Percentiles rank a stretch among this genome's conserved stretches.
These are phyloP conservation scores for Sebastolobus altivelis DNA, from an alignment of 2,797 vertebrate species.

Conservation along the genomic window DNA sequence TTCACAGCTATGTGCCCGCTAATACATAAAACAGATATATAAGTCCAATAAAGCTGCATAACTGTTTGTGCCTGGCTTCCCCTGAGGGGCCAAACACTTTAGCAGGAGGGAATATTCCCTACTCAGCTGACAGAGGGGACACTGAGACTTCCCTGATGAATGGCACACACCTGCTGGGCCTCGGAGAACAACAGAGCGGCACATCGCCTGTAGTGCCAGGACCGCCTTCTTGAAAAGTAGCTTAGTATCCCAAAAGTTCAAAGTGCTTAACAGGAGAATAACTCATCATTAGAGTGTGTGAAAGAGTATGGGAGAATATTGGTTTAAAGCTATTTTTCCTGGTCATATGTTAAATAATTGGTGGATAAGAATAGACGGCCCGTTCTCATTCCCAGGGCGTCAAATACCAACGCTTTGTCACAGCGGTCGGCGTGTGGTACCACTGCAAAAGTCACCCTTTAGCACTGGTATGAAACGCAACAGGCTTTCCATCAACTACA, in stretches of 20 bases:
- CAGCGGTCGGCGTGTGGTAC: no score
- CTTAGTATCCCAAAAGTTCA: conserved; percentile 38
- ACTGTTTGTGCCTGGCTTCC: conserved; percentile 81
- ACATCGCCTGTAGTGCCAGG: conserved; percentile 23
- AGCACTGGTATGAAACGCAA: fast-evolving
- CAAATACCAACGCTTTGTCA: no score
- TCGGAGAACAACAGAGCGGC: conserved; percentile 24
- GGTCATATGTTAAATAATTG: conserved; percentile 15
- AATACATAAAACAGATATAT: conserved; percentile 89
- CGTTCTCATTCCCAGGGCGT: no score
- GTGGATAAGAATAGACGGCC: background rate
- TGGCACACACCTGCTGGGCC: conserved; percentile 62
- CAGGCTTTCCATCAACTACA: no score
- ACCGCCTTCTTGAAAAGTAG: conserved; percentile 33
- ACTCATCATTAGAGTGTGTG: conserved; percentile 18
- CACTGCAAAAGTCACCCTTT: no score
- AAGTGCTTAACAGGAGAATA: conserved; percentile 2
- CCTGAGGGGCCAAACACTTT: conserved; percentile 79
- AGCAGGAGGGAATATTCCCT: conserved; percentile 74
- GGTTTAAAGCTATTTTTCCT: conserved; percentile 17
- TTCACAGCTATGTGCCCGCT: conserved; percentile 81
- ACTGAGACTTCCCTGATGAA: conserved; percentile 74
- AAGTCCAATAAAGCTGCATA: conserved; percentile 87
- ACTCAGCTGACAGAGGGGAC: conserved; percentile 72
- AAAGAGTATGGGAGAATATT: background rate